These are phyloP conservation scores for Melanerpes aurifrons DNA, from an alignment of 2,113 vertebrate genomes.

Conservation along the genomic window DNA sequence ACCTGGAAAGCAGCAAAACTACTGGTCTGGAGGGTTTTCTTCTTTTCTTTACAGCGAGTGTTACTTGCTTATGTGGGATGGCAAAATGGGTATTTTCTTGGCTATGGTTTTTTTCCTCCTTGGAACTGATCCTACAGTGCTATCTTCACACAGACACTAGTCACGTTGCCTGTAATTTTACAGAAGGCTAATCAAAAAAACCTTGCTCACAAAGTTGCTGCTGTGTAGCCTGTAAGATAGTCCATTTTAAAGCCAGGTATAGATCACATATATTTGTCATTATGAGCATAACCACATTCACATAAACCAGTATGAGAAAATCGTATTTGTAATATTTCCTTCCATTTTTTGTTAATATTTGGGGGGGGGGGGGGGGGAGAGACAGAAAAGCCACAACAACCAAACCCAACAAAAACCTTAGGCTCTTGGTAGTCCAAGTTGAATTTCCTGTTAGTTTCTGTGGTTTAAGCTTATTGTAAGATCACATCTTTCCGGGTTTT, in stretches of 20 bases:
- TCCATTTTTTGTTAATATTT: constrained; percentile 1
- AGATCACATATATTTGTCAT: background rate
- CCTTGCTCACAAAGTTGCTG: background rate
- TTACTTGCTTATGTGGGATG: background rate
- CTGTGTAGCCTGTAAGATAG: background rate
- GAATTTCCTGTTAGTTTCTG: constrained; percentile 52
- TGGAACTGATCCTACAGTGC: background rate
- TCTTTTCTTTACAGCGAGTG: background rate
- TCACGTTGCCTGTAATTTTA: background rate
- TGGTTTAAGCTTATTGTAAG: constrained; percentile 11
- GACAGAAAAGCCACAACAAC: background rate
- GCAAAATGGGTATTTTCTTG: background rate
- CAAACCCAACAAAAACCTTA: background rate
- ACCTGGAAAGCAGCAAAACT: constrained; percentile 19
- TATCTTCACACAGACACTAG: background rate
- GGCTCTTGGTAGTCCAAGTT: background rate
- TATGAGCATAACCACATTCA: background rate
- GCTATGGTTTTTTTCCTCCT: background rate
- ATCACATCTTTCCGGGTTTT: background rate
- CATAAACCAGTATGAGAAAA: background rate
- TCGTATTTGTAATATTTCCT: background rate
- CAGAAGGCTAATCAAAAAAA: background rate
- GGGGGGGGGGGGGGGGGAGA: background rate
- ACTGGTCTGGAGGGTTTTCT: background rate
- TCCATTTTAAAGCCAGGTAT: background rate